Percentiles rank a stretch among this genome's conserved stretches.
Conservation (phyloP, 1,140 invertebrate genomes). For the Drosophila persimilis region DNA sequence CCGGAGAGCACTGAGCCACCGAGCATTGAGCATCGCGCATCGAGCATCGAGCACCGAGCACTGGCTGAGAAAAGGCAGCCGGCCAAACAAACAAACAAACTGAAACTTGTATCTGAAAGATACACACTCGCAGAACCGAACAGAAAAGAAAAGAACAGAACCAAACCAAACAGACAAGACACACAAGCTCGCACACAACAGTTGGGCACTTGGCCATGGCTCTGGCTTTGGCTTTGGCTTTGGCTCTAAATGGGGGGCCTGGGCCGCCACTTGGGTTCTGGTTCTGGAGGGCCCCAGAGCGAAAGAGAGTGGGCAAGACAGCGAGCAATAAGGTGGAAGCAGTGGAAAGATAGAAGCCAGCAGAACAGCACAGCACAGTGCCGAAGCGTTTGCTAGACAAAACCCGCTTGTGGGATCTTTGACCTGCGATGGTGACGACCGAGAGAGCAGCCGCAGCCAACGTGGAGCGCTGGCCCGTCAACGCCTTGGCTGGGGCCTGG, state of each 20-base stretch:
- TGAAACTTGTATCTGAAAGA: constrained; percentile 71
- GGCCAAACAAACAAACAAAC: constrained; percentile 75
- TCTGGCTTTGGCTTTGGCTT: constrained; percentile 32
- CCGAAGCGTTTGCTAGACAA: constrained; percentile 69
- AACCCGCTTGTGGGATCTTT: constrained; percentile 80
- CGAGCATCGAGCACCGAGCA: not conserved
- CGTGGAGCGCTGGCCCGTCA: constrained; percentile 62
- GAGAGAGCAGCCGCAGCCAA: constrained; percentile 56
- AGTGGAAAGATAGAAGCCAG: constrained; percentile 49
- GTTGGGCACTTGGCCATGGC: constrained; percentile 50
- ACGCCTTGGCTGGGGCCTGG: constrained; percentile 36
- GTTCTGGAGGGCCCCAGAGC: constrained; percentile 52
- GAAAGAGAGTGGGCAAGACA: constrained; percentile 26
- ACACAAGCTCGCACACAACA: constrained; percentile 15
- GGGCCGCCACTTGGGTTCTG: constrained; percentile 32
- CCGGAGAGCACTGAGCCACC: constrained; percentile 42
- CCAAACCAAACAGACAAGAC: constrained; percentile 31
- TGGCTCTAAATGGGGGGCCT: constrained; percentile 21
- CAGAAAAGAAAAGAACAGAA: constrained; percentile 1
- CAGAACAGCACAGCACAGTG: constrained; percentile 22
- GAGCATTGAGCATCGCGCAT: not conserved
- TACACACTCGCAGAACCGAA: constrained; percentile 54
- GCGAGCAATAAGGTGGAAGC: constrained; percentile 49
- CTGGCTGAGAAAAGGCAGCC: constrained; percentile 30
- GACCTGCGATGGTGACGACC: constrained; percentile 77